Conservation (phyloP, 2,888 invertebrate species). For the Tachina lurida region DNA sequence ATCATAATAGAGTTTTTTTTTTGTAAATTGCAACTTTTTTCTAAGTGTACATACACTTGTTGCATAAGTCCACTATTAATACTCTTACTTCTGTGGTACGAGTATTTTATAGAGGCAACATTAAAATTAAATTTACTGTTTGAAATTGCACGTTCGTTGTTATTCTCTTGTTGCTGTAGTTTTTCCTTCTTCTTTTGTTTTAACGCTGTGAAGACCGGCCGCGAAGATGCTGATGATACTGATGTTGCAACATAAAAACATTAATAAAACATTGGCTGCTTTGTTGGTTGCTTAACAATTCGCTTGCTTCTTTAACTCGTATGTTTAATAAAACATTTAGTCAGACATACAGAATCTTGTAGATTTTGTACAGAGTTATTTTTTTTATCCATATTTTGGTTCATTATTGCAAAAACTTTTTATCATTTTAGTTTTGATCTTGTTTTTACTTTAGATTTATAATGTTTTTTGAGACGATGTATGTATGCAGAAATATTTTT, state of each 20-base stretch:
- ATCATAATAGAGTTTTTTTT: not conserved
- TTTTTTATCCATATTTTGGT: constrained; percentile 38
- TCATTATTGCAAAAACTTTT: constrained; percentile 49
- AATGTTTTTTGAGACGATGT: constrained; percentile 29
- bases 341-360: constrained; percentile 28
- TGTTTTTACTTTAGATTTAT: constrained; percentile 3
- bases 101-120: constrained; percentile 3
- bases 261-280: constrained; percentile 36
- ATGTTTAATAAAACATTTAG: constrained; percentile 43
- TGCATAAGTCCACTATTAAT: constrained; percentile 5
- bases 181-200: constrained; percentile 3
- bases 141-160: constrained; percentile 31
- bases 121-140: constrained; percentile 35
- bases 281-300: constrained; percentile 13
- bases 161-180: not conserved
- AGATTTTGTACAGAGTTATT: constrained; percentile 18
- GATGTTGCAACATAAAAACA: constrained; percentile 28
- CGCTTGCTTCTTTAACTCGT: constrained; percentile 15
- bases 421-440: constrained; percentile 46
- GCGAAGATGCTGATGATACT: not conserved
- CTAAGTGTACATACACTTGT: not conserved
- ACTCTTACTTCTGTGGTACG: not conserved
- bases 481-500: constrained; percentile 57
- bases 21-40: not conserved
- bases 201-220: constrained; percentile 6